phyloP scores from a whole-genome alignment of 2,797 vertebrate genomes.

The Falco columbarius region DNA sequence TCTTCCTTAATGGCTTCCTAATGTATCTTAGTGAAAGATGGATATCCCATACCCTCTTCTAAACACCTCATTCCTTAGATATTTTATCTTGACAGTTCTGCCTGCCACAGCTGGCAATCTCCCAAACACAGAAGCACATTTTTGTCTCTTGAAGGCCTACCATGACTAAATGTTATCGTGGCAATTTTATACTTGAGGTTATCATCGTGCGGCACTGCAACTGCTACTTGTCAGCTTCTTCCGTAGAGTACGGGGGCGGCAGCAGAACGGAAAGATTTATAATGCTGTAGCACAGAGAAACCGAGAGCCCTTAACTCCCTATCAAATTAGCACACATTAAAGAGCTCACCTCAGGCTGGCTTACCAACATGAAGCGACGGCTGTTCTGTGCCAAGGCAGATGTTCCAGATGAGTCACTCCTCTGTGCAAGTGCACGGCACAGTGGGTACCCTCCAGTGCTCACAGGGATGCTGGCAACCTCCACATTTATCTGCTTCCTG shows the following conservation, averaged over 20 bases:
- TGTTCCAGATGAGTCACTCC: neutral
- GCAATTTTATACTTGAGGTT: constrained; percentile 45
- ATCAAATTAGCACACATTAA: neutral
- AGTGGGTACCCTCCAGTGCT: neutral
- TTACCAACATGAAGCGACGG: neutral
- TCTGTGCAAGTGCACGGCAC: neutral
- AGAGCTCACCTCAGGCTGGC: neutral
- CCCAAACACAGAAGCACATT: constrained; percentile 53
- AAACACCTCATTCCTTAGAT: constrained; percentile 64
- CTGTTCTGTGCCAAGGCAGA: neutral
- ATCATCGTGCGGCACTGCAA: neutral
- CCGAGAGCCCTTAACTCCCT: neutral
- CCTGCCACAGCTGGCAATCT: constrained; percentile 44
- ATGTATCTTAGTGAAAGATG: constrained; percentile 66
- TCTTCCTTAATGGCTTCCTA: constrained; percentile 67
- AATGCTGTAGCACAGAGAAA: neutral
- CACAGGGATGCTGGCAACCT: neutral
- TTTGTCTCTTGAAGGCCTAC: constrained; percentile 44
- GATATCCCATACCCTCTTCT: constrained; percentile 44
- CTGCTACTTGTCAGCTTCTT: constrained; percentile 19
- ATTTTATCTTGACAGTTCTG: constrained; percentile 66
- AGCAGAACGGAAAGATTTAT: neutral
- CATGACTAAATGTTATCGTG: constrained; percentile 40
- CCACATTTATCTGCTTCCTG: neutral
- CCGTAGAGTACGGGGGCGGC: neutral